Conservation (phyloP, 2,113 vertebrate species). For the Circaetus gallicus region DNA sequence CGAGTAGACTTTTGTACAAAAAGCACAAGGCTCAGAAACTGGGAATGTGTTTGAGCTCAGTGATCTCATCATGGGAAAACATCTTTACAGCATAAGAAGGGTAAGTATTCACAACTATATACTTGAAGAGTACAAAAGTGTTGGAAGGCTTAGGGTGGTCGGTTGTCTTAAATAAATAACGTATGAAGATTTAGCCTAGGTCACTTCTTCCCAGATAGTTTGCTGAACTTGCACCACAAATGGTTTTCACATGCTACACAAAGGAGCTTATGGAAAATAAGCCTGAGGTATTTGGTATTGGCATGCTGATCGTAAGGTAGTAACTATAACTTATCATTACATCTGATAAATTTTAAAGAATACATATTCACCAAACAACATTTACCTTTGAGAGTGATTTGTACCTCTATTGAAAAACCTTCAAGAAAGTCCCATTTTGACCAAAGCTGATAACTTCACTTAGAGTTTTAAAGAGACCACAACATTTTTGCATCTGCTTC, state of each 20-base stretch:
- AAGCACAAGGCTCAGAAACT: not conserved
- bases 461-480: not conserved
- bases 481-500: not conserved
- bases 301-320: not conserved
- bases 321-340: not conserved
- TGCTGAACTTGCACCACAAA: not conserved
- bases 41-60: not conserved
- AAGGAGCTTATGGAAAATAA: not conserved
- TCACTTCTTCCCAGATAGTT: not conserved
- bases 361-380: not conserved
- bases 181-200: not conserved
- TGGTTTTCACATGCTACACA: not conserved
- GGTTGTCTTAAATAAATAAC: not conserved
- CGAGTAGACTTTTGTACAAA: not conserved
- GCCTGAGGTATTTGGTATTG: not conserved
- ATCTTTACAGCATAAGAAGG: not conserved
- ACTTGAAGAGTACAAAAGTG: not conserved
- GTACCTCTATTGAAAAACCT: not conserved
- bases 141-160: not conserved
- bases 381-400: not conserved
- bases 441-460: not conserved
- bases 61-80: not conserved
- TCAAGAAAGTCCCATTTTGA: not conserved
- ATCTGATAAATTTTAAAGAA: not conserved
- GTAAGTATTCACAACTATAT: not conserved